Percentiles rank a stretch among this genome's conserved stretches.
Conservation (phyloP, 92 coral and sea anemone genomes). For the Bergia sp. region DNA sequence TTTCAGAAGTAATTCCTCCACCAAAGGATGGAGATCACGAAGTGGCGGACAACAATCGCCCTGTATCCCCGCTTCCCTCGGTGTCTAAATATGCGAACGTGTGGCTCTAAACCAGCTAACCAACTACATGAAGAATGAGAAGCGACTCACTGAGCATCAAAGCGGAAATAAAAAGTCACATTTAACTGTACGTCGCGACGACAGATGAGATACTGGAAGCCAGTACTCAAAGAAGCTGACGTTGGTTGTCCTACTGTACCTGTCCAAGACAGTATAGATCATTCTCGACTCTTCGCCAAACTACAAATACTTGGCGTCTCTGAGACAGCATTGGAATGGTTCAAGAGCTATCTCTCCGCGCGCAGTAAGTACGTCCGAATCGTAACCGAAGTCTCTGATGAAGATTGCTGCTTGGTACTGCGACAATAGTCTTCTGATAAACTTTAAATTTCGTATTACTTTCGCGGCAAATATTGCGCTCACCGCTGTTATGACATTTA, state of each 20-base stretch:
- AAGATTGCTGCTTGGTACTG: constrained; percentile 52
- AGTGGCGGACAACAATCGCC: no score
- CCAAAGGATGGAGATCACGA: no score
- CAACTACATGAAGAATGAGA: no score
- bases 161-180: constrained; percentile 25
- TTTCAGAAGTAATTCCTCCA: no score
- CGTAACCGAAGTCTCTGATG: constrained; percentile 30
- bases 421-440: constrained; percentile 9
- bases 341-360: neutral
- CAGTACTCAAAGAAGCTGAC: constrained; percentile 24
- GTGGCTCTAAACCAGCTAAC: no score
- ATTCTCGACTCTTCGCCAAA: neutral
- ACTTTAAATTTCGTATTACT: neutral
- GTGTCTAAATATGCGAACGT: no score
- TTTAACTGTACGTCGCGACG: neutral
- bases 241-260: constrained; percentile 14
- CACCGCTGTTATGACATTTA: no score
- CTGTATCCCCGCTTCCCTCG: no score
- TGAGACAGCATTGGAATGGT: constrained; percentile 3
- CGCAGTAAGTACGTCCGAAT: constrained; percentile 12
- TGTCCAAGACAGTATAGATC: constrained; percentile 13
- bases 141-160: no score
- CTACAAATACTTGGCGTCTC: constrained; percentile 10
- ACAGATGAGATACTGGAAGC: neutral
- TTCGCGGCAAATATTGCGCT: no score